Percentiles rank a stretch among this genome's conserved stretches.
phyloP scores from a whole-genome alignment of 2,888 invertebrate species.

The Meta bourneti region DNA sequence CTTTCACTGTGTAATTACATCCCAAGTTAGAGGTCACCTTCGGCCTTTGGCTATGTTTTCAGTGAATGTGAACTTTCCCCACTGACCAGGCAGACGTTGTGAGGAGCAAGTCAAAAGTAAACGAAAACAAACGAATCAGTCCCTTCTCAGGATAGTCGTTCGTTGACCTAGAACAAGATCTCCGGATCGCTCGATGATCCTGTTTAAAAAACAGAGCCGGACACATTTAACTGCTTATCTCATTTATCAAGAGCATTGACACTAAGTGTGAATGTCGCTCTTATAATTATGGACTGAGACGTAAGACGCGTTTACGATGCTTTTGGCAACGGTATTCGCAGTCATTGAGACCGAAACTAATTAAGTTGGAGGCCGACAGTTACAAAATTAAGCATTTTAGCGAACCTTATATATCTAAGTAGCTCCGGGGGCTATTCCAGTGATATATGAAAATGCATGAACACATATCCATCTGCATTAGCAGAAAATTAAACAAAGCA shows the following conservation, averaged over 20 bases:
- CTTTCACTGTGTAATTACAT: constrained; percentile 9
- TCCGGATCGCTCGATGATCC: constrained; percentile 39
- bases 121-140: constrained; percentile 45
- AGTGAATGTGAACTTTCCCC: constrained; percentile 65
- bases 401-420: no score
- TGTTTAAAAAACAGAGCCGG: constrained; percentile 31
- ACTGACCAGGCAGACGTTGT: constrained; percentile 68
- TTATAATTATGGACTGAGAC: constrained; percentile 5
- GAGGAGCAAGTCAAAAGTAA: constrained; percentile 30
- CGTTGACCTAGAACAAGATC: constrained; percentile 55
- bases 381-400: no score
- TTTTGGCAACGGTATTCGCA: constrained; percentile 44
- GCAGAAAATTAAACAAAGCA: no score
- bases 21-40: constrained; percentile 50
- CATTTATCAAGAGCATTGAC: constrained; percentile 57
- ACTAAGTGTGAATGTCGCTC: constrained; percentile 19
- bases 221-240: constrained; percentile 7
- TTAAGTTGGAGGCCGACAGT: no score
- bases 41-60: constrained; percentile 19
- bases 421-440: no score
- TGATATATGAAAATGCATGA: no score
- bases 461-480: no score
- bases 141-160: constrained; percentile 42
- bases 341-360: neutral
- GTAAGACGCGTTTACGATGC: neutral